These are phyloP conservation scores for Eudemis profundana DNA, from an alignment of 2,888 invertebrate genomes.

Conservation along the genomic window DNA sequence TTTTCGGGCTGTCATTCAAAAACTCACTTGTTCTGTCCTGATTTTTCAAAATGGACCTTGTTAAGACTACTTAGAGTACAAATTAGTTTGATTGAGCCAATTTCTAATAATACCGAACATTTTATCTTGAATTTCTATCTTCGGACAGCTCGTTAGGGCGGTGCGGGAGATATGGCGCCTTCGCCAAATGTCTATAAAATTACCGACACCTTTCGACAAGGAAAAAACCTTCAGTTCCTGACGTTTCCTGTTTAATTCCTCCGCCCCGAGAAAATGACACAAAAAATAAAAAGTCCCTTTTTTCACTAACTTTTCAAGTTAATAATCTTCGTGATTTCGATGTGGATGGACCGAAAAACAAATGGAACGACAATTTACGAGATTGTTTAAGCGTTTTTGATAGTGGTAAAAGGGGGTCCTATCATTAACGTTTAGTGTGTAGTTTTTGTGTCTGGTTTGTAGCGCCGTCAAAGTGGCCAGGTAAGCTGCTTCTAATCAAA, in stretches of 20 bases:
- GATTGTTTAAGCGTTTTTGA: constrained; percentile 9
- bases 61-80: constrained; percentile 3
- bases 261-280: constrained; percentile 32
- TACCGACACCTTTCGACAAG: constrained; percentile 48
- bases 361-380: not conserved
- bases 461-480: too few relatives aligned
- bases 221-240: constrained; percentile 40
- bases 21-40: constrained; percentile 4
- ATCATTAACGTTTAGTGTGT: too few relatives aligned
- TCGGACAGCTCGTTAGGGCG: constrained; percentile 47
- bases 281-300: not conserved
- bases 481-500: too few relatives aligned
- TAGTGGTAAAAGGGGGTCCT: too few relatives aligned
- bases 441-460: too few relatives aligned
- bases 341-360: not conserved
- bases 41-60: constrained; percentile 3
- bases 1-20: constrained; percentile 14
- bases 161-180: constrained; percentile 40
- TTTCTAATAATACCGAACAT: constrained; percentile 40
- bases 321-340: constrained; percentile 4
- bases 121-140: constrained; percentile 45
- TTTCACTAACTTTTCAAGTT: constrained; percentile 1
- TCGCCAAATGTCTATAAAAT: constrained; percentile 50
- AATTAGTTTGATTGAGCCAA: constrained; percentile 32
- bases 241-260: constrained; percentile 45